These are phyloP conservation scores for Eriocheir sinensis DNA, from an alignment of 1,140 invertebrate species.

Conservation along the genomic window DNA sequence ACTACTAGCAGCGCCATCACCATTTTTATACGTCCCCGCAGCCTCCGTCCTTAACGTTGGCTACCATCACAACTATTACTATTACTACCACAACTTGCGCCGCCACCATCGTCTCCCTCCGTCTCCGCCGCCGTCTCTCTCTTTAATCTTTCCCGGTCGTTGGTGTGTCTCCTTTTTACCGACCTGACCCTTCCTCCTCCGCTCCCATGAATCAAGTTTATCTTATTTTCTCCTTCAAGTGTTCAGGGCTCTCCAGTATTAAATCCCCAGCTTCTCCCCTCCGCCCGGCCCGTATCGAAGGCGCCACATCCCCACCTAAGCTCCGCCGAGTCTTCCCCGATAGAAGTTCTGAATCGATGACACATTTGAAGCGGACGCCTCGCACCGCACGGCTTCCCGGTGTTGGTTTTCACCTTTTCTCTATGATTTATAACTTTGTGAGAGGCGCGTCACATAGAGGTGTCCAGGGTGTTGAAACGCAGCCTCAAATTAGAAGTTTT, in stretches of 20 bases:
- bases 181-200: background rate
- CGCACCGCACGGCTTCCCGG: no score
- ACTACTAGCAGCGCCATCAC: no score
- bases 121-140: background rate
- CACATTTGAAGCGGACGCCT: background rate
- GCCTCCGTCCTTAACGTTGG: no score
- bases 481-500: no score
- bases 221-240: background rate
- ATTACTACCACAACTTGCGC: background rate
- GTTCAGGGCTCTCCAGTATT: background rate
- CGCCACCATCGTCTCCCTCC: no score
- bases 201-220: no score
- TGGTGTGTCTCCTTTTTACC: background rate
- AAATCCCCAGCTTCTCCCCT: background rate
- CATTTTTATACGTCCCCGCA: no score
- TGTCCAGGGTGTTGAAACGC: no score
- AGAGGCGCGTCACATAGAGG: no score
- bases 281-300: background rate
- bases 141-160: background rate
- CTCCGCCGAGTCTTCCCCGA: background rate
- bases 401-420: no score
- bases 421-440: no score
- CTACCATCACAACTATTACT: background rate
- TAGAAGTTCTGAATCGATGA: background rate
- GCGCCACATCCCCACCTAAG: background rate